Evolutionary conservation across 2,113 vertebrate genomes (phyloP).

Genomic region (Thinocorus orbignyianus): DNA sequence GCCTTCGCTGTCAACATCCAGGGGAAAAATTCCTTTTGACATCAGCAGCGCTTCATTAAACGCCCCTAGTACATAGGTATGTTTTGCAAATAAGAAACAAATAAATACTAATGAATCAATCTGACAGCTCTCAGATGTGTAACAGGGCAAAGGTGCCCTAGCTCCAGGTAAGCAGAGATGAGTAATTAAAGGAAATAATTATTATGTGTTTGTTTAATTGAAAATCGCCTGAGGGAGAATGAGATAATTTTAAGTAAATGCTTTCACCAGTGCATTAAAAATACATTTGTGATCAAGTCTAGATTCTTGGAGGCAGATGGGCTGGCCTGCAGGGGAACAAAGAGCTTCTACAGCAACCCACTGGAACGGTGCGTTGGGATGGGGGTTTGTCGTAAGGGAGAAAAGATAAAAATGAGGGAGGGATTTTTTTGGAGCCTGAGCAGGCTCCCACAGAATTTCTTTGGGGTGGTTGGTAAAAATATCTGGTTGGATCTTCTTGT

Average conservation of each 20-base stretch:
- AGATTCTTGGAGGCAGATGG: constrained; percentile 48
- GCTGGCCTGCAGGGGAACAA: constrained; percentile 26
- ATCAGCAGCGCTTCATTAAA: not conserved
- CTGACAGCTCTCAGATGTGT: constrained; percentile 46
- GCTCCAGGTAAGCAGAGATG: constrained; percentile 61
- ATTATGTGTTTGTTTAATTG: constrained; percentile 62
- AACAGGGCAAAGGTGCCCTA: constrained; percentile 48
- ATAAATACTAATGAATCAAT: constrained; percentile 43
- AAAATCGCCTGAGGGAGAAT: constrained; percentile 8
- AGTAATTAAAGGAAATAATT: constrained; percentile 69
- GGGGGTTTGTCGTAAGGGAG: not conserved
- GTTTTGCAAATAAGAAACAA: constrained; percentile 9
- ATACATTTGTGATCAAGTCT: constrained; percentile 42
- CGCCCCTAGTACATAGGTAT: not conserved
- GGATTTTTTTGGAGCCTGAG: not conserved
- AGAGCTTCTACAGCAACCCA: not conserved
- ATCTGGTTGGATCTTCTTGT: not conserved
- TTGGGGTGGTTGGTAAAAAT: not conserved
- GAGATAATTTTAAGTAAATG: constrained; percentile 42
- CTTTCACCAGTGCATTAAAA: constrained; percentile 43
- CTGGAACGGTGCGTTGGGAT: not conserved
- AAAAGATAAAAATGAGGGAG: not conserved
- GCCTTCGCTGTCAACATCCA: not conserved
- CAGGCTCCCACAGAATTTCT: not conserved
- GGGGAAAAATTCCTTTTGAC: not conserved